A percentile compares a stretch with the other conserved stretches of the same genome.
Conservation (phyloP, 2,113 vertebrate genomes). For the Microtus richardsoni region DNA sequence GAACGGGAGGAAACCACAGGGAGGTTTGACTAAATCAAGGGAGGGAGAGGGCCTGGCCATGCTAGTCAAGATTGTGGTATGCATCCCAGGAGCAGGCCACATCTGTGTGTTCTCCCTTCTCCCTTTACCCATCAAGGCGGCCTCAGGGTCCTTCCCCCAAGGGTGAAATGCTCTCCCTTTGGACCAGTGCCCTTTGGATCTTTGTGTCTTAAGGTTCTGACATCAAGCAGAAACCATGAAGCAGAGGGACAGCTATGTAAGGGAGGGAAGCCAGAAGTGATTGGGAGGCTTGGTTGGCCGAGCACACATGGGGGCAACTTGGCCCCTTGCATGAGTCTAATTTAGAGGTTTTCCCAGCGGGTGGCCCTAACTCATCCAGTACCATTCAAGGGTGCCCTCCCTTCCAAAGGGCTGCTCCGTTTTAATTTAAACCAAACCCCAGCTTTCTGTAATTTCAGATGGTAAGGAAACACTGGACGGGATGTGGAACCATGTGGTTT, state of each 20-base stretch:
- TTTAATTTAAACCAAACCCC: conserved; percentile 63
- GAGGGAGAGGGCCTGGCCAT: not conserved
- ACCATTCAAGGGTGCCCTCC: not conserved
- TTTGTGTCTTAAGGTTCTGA: not conserved
- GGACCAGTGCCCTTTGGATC: not conserved
- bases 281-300: not conserved
- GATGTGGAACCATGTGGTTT: conserved; percentile 51
- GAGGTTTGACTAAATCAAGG: not conserved
- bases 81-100: not conserved
- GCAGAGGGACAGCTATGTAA: not conserved
- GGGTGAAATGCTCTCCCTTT: not conserved
- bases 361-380: conserved; percentile 18
- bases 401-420: not conserved
- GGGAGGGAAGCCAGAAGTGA: not conserved
- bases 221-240: not conserved
- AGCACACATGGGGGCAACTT: not conserved
- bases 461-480: conserved; percentile 39
- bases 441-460: conserved; percentile 56
- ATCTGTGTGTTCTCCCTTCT: not conserved
- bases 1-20: not conserved
- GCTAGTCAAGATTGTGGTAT: not conserved
- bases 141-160: not conserved
- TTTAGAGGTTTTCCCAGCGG: conserved; percentile 26
- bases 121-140: not conserved
- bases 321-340: not conserved